Conservation (phyloP, 2,797 vertebrate genomes). For the Dendrocincla tyrannina region DNA sequence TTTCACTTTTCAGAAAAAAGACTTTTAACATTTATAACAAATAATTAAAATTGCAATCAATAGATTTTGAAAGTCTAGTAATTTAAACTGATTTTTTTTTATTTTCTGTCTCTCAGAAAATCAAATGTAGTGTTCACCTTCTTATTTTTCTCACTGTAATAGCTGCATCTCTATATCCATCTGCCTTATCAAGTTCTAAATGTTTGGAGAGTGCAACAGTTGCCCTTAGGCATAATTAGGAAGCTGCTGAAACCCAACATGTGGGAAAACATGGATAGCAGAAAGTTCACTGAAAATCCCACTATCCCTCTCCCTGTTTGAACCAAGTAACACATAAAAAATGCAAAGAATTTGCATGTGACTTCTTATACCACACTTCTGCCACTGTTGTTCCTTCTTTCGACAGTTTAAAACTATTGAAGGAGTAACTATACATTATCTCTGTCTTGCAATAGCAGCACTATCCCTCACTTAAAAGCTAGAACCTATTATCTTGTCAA, state of each 20-base stretch:
- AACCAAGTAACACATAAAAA: not conserved
- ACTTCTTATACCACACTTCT: not conserved
- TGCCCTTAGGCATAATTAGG: not conserved
- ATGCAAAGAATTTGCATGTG: not conserved
- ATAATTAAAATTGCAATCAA: not conserved
- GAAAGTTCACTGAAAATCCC: not conserved
- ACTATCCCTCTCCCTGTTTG: not conserved
- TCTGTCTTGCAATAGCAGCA: not conserved
- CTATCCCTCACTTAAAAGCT: not conserved
- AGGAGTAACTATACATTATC: not conserved
- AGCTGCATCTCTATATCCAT: not conserved
- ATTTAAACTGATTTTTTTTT: not conserved
- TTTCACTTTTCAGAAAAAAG: not conserved
- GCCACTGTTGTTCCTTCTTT: not conserved
- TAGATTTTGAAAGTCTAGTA: not conserved
- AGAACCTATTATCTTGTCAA: not conserved
- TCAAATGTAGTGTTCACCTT: not conserved
- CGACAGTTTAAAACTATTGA: not conserved
- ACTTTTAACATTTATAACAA: not conserved
- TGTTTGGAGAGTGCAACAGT: rapidly evolving
- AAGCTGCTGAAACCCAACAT: not conserved
- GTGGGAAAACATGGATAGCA: not conserved
- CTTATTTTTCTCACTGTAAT: not conserved
- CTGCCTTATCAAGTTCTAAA: not conserved
- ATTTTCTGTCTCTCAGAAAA: not conserved